Evolutionary conservation across 2,797 vertebrate genomes (phyloP), one percentile per base, ranked within the genome.

Genomic region (Chrysocyon brachyurus): DNA sequence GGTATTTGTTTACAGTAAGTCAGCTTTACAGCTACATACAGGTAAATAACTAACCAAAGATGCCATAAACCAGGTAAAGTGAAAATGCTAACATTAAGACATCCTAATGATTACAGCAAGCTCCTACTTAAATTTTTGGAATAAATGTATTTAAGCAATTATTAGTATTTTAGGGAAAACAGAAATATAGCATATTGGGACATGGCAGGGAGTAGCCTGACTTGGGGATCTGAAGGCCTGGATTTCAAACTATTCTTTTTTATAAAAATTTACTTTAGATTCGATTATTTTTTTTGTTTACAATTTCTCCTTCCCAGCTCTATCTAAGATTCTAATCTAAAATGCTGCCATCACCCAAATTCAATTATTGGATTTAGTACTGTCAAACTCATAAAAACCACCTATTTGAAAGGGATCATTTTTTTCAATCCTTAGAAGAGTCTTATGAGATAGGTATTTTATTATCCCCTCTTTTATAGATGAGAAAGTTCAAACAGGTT

Each of bases 211-310:
- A 73, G 21, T 11, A 66, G n/a, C 6, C 61, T 78, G 61, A 78
- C 17, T 57, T 83, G 26, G 22, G 40, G 81, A 92, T 77, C 16
- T 96, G 52, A 96, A 96, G 93, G 52, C n/a, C n/a, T 61, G 8
- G 6, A 61, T 66, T 52, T 90, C 36, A 78, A 84, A 54, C 68
- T 52, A 66, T 9, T 36, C 46, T 36, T 87, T 31, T 70, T 54
- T 52, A 79, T 28, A 87, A 79, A 92, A 90, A 59, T 79, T 54
- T 87, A 12, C 66, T 81, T 52, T 24, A 81, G 54, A 24, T 57
- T 92, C 61, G 61, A 63, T 94, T 73, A n/a, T 46, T 33, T 56
- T 73, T 63, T 90, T 83, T 90, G 6, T n/a, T 85, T 49, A 26
- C 28, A 77, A 90, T 79, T 86, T 87, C 70, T 79, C 40, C 64